Percentiles rank a stretch among this genome's conserved stretches.
Evolutionary conservation across 2,113 vertebrate genomes (phyloP).

Genomic region (Porphyrio hochstetteri): DNA sequence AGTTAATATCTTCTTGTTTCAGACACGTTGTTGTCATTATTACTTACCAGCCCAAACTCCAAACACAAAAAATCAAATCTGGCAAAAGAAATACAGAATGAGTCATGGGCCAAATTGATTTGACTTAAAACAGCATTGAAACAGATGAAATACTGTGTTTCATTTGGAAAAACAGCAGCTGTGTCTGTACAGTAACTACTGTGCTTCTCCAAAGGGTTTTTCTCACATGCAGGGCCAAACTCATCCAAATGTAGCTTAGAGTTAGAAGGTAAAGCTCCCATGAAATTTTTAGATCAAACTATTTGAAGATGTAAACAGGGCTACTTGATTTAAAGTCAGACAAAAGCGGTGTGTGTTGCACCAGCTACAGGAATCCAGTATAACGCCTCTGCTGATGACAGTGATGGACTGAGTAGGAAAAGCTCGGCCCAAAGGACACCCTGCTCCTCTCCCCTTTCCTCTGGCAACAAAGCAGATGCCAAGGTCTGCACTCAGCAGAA

Average conservation of each 20-base stretch:
- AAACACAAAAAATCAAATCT: slow-evolving; percentile 43
- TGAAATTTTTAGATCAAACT: background rate
- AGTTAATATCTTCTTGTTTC: slow-evolving; percentile 26
- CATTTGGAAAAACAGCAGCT: slow-evolving; percentile 51
- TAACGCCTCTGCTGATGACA: background rate
- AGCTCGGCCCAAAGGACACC: background rate
- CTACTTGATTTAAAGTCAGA: background rate
- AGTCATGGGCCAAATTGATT: slow-evolving; percentile 42
- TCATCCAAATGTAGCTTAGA: background rate
- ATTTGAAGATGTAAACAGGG: background rate
- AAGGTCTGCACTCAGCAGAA: background rate
- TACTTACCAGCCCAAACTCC: slow-evolving; percentile 14
- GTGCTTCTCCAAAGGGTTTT: slow-evolving; percentile 25
- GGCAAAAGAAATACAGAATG: slow-evolving; percentile 14
- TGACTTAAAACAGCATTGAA: slow-evolving; percentile 56
- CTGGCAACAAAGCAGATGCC: background rate
- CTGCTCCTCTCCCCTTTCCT: background rate
- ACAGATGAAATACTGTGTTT: slow-evolving; percentile 47
- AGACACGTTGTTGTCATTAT: slow-evolving; percentile 42
- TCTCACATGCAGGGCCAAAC: slow-evolving; percentile 6
- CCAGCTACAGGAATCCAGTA: background rate
- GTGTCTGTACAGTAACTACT: slow-evolving; percentile 1
- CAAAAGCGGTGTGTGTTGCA: rapidly evolving
- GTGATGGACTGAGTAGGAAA: background rate
- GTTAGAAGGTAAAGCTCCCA: background rate